Conservation (phyloP, 2,888 invertebrate genomes). For the Lasioglossum morio region DNA sequence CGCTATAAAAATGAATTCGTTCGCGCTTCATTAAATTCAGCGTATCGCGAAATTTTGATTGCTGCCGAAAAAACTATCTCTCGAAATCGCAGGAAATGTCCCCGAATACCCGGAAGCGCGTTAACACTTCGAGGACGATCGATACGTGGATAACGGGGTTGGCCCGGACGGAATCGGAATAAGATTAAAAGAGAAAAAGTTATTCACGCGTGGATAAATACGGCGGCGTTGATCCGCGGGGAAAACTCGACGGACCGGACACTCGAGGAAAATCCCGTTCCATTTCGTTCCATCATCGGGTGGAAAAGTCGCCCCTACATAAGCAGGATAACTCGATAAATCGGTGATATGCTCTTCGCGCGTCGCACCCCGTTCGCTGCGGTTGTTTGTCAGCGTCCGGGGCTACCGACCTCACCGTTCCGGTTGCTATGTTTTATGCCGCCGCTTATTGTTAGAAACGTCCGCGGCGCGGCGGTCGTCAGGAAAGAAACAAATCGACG, state of each 20-base stretch:
- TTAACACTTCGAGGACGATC: neutral
- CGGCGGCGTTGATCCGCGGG: no score
- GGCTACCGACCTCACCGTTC: conserved; percentile 17
- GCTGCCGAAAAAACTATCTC: neutral
- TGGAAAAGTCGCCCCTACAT: conserved; percentile 12
- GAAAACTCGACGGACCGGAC: neutral
- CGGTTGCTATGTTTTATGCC: conserved; percentile 37
- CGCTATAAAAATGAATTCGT: neutral
- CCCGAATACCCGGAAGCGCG: neutral
- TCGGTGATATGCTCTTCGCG: conserved; percentile 31
- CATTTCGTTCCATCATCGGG: neutral
- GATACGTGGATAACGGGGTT: neutral
- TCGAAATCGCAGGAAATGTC: neutral
- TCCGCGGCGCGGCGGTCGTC: conserved; percentile 22
- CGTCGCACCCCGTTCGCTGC: neutral
- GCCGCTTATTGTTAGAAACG: conserved; percentile 40
- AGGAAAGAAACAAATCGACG: conserved; percentile 28
- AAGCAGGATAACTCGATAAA: conserved; percentile 31
- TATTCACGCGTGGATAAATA: neutral
- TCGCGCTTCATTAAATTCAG: neutral
- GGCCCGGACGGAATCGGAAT: neutral
- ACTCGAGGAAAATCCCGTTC: neutral
- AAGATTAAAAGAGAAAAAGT: neutral
- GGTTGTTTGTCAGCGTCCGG: conserved; percentile 40
- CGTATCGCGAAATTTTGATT: neutral